Percentiles rank a stretch among this genome's conserved stretches.
Evolutionary conservation across 2,113 vertebrate species (phyloP).

Genomic region (Okapia johnstoni): DNA sequence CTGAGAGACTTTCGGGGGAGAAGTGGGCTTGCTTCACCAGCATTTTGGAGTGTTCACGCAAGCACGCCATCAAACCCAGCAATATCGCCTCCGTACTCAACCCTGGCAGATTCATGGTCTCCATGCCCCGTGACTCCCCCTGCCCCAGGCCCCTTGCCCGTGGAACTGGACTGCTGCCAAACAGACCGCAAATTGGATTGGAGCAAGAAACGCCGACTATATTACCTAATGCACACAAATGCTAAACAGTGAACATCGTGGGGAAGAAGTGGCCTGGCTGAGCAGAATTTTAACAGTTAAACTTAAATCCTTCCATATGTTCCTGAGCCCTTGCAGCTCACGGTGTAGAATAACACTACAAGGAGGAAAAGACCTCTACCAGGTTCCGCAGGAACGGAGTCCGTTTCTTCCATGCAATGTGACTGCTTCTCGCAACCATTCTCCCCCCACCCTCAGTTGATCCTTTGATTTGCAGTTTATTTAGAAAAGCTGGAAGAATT

Average conservation of each 20-base stretch:
- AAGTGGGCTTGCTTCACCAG: slow-evolving; percentile 68
- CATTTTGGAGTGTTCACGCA: slow-evolving; percentile 38
- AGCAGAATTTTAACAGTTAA: slow-evolving; percentile 65
- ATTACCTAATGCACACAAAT: slow-evolving; percentile 71
- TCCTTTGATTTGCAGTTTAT: background rate
- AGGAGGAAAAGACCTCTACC: background rate
- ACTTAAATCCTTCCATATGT: slow-evolving; percentile 41
- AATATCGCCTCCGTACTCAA: background rate
- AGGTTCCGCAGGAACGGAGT: background rate
- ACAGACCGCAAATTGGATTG: slow-evolving; percentile 39
- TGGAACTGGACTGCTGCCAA: slow-evolving; percentile 74
- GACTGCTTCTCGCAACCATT: background rate
- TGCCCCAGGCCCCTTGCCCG: background rate
- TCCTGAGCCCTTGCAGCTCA: background rate
- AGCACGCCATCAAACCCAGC: background rate
- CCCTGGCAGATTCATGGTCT: slow-evolving; percentile 55
- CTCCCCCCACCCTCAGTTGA: rapidly evolving
- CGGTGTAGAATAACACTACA: background rate
- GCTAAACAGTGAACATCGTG: slow-evolving; percentile 59
- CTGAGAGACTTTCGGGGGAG: slow-evolving; percentile 80
- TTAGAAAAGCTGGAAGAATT: background rate
- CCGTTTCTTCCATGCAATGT: rapidly evolving
- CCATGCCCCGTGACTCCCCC: background rate
- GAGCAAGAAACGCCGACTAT: slow-evolving; percentile 57
- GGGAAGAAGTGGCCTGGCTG: slow-evolving; percentile 46